Base-by-base conservation (phyloP, 2,113 vertebrate genomes). In the Pterophyllum scalare region DNA sequence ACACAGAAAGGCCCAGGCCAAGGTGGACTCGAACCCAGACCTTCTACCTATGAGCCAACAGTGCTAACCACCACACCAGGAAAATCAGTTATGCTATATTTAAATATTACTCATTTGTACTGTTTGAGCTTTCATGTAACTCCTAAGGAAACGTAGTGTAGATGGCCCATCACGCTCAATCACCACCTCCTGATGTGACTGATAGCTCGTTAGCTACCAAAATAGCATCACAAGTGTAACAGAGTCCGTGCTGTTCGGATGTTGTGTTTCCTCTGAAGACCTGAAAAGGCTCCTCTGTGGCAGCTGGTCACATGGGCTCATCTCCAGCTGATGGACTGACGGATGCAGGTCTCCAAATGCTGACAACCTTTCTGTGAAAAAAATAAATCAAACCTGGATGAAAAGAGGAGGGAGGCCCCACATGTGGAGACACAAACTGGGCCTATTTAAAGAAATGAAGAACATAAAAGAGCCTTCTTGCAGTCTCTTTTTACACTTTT, bases 271-370 rank as follows among this genome's bases (percentile, higher is more conserved):
- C 59, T 12, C 52, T 3, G 58, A 52, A 46, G 85, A 59, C 75
- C 43, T 15, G 83, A 79, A 59, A 43, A 64, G 62, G 56, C 54
- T 24, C 20, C 76, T 58, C 67, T 38, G 54, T 65, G 70, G 35
- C 81, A 54, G 6, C 59, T 14, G 6, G 22, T 77, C 58, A 20
- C 54, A 11, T 54, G 46, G 67, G 26, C 56, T 59, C 6, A 6
- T 76, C 54, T 13, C 54, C 38, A 10, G 9, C 74, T 31, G 43
- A 70, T 28, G 65, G 65, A 19, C 64, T 43, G 33, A 81, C 52
- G 40, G 64, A 78, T 75, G 77, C 85, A 83, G 59, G 77, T 83
- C 81, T 70, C 10, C 77, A 77, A 28, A 57, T 0, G 28, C 19
- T 28, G 35, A 31, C 64, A 46, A 20, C 33, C 20, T 59, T 26